Evolutionary conservation across 1,140 invertebrate genomes (phyloP).

Genomic region (Drosophila erecta): DNA sequence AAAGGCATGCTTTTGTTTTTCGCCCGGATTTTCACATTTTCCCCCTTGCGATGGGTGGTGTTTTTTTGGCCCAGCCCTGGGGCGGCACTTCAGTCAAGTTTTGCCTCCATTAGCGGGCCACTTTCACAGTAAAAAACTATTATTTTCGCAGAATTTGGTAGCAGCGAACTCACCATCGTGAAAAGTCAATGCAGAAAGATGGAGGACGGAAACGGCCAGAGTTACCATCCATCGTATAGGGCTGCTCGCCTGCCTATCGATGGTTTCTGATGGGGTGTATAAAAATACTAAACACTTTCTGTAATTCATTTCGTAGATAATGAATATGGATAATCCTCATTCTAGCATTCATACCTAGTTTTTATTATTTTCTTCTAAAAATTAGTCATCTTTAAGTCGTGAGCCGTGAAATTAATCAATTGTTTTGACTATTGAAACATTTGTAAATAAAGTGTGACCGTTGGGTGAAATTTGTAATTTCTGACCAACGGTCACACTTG

Average conservation of each 20-base stretch:
- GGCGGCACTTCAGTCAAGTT: slow-evolving; percentile 10
- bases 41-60: not conserved
- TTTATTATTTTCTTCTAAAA: too few relatives aligned
- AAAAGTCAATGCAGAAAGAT: slow-evolving; percentile 84
- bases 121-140: slow-evolving; percentile 45
- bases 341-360: too few relatives aligned
- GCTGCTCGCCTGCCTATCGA: slow-evolving; percentile 47
- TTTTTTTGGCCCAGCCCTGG: slow-evolving; percentile 24
- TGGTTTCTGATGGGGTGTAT: slow-evolving; percentile 5
- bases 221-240: slow-evolving; percentile 53
- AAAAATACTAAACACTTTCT: not conserved
- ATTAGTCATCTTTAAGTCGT: too few relatives aligned
- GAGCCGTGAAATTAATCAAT: too few relatives aligned
- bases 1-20: slow-evolving; percentile 62
- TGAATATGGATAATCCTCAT: too few relatives aligned
- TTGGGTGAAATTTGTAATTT: not conserved
- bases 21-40: slow-evolving; percentile 27
- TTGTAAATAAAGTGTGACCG: not conserved
- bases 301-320: too few relatives aligned
- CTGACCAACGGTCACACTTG: not conserved
- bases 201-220: slow-evolving; percentile 81
- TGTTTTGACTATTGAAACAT: not conserved
- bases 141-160: slow-evolving; percentile 49
- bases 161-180: slow-evolving; percentile 83
- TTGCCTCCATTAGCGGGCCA: slow-evolving; percentile 7